Percentiles rank a stretch among this genome's conserved stretches.
These are phyloP conservation scores for Drosophila lacicola DNA, from an alignment of 2,888 invertebrate genomes.

Conservation along the genomic window DNA sequence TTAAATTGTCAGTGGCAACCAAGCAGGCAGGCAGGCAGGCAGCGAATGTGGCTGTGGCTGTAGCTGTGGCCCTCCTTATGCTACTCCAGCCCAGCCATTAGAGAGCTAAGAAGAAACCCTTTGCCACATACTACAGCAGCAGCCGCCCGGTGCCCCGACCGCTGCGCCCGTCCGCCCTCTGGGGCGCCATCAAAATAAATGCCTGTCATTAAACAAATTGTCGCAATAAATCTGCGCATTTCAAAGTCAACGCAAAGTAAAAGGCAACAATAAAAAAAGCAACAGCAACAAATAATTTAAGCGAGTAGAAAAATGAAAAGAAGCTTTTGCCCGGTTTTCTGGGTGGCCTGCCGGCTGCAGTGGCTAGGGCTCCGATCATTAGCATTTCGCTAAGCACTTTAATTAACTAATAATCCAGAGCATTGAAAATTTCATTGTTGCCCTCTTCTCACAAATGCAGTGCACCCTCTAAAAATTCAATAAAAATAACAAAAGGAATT, in stretches of 20 bases:
- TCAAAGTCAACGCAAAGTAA: conserved; percentile 75
- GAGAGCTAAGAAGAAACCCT: conserved; percentile 61
- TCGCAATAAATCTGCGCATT: conserved; percentile 81
- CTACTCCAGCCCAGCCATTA: conserved; percentile 57
- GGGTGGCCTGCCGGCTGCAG: not conserved
- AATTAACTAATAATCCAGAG: conserved; percentile 66
- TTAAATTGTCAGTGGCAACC: conserved; percentile 77
- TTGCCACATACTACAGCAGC: conserved; percentile 37
- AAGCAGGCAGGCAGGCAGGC: conserved; percentile 9
- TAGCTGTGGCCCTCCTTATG: conserved; percentile 8
- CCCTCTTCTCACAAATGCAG: conserved; percentile 31
- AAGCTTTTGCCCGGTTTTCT: conserved; percentile 3
- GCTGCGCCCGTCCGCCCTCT: conserved; percentile 10
- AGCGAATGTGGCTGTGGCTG: conserved; percentile 12
- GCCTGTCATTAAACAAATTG: conserved; percentile 82
- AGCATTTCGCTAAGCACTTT: conserved; percentile 53
- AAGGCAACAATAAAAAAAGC: conserved; percentile 43
- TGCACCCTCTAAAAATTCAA: conserved; percentile 24
- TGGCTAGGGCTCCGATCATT: conserved; percentile 53
- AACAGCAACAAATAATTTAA: not conserved
- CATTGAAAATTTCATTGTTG: conserved; percentile 47
- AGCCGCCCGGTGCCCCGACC: not conserved
- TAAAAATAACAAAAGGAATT: conserved; percentile 13
- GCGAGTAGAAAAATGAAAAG: not conserved
- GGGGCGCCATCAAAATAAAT: conserved; percentile 79